Conservation (phyloP, 2,888 invertebrate genomes). For the Drosophila ustulata region DNA sequence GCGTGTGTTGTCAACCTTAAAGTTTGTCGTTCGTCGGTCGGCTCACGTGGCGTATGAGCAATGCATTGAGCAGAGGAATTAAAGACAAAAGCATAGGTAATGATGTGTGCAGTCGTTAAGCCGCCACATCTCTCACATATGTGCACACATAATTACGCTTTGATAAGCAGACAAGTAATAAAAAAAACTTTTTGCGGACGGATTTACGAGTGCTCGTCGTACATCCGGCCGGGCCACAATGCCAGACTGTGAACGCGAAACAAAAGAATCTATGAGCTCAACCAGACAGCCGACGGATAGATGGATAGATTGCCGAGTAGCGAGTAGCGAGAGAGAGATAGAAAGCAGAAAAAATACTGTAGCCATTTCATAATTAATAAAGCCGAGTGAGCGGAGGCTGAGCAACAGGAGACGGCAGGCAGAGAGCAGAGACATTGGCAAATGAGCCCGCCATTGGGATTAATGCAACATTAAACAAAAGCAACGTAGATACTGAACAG, state of each 20-base stretch:
- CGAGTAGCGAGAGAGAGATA: conserved; percentile 10
- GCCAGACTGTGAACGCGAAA: conserved; percentile 66
- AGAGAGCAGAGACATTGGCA: conserved; percentile 56
- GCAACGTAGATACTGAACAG: conserved; percentile 31
- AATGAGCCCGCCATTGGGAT: conserved; percentile 68
- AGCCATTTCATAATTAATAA: conserved; percentile 78
- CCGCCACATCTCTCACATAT: conserved; percentile 38
- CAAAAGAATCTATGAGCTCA: conserved; percentile 71
- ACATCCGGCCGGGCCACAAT: conserved; percentile 49
- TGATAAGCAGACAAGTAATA: conserved; percentile 77
- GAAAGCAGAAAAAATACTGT: conserved; percentile 37
- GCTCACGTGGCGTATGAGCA: conserved; percentile 50
- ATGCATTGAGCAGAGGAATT: conserved; percentile 39
- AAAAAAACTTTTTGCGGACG: conserved; percentile 44
- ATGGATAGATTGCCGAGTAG: conserved; percentile 60
- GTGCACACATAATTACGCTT: conserved; percentile 75
- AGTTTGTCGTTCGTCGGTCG: conserved; percentile 39
- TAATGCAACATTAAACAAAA: conserved; percentile 74
- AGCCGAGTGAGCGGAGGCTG: conserved; percentile 22
- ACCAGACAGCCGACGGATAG: conserved; percentile 52
- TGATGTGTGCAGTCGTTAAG: conserved; percentile 55
- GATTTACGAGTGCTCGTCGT: conserved; percentile 10
- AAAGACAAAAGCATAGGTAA: conserved; percentile 66
- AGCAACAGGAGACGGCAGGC: conserved; percentile 17
- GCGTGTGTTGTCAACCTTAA: conserved; percentile 41